Evolutionary conservation across 1,140 invertebrate genomes (phyloP).

Genomic region (Procambarus clarkii): DNA sequence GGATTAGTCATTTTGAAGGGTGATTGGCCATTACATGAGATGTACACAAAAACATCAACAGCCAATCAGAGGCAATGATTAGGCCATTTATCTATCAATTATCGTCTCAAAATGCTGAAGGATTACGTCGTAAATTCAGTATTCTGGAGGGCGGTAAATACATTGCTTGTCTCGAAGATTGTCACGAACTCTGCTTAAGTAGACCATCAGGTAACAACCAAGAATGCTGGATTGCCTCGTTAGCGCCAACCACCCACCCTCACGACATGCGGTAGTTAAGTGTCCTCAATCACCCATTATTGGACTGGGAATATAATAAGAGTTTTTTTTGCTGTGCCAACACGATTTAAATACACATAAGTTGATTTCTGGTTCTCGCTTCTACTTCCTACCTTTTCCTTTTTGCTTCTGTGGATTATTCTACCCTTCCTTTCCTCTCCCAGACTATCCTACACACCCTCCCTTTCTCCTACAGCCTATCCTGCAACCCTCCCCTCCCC

Average conservation of each 20-base stretch:
- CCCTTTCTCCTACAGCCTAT: background rate
- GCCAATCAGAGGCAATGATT: constrained; percentile 58
- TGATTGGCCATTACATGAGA: constrained; percentile 63
- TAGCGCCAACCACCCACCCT: constrained; percentile 32
- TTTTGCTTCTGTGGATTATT: no score
- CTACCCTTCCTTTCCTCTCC: background rate
- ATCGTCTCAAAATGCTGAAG: constrained; percentile 53
- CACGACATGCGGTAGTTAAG: constrained; percentile 36
- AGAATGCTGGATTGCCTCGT: constrained; percentile 31
- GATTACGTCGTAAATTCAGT: constrained; percentile 56
- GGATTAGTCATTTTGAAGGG: constrained; percentile 38
- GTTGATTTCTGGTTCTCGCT: constrained; percentile 3
- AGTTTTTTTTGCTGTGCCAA: constrained; percentile 2
- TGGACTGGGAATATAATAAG: constrained; percentile 39
- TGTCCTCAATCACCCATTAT: constrained; percentile 45
- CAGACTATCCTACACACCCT: background rate
- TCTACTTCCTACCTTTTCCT: background rate
- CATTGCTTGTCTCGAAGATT: constrained; percentile 17
- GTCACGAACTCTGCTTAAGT: constrained; percentile 49
- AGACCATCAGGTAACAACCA: constrained; percentile 17
- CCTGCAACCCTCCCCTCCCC: background rate
- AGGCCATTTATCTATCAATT: constrained; percentile 57
- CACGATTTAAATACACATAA: constrained; percentile 36
- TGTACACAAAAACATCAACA: constrained; percentile 52
- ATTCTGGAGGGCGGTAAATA: constrained; percentile 48